A percentile compares a stretch with the other conserved stretches of the same genome.
phyloP scores from a whole-genome alignment of 1,140 invertebrate species.

The Cecropterus lyciades region DNA sequence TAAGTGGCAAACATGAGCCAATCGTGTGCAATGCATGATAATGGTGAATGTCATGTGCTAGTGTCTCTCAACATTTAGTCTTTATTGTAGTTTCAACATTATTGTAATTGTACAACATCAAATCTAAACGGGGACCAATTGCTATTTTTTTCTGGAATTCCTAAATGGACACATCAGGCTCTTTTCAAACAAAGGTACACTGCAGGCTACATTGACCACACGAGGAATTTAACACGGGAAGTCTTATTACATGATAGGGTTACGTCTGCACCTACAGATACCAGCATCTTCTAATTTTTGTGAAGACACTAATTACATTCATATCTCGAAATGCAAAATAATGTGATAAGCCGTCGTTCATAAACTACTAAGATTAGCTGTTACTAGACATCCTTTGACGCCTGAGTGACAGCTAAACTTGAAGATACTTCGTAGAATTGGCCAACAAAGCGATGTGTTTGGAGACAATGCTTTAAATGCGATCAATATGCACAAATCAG shows the following conservation, averaged over 20 bases:
- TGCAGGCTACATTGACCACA: constrained; percentile 29
- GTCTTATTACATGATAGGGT: constrained; percentile 10
- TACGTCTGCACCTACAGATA: constrained; percentile 19
- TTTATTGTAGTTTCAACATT: constrained; percentile 23
- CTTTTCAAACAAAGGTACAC: constrained; percentile 31
- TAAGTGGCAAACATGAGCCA: constrained; percentile 68
- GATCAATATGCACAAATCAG: constrained; percentile 72
- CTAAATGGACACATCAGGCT: constrained; percentile 17
- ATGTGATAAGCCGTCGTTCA: constrained; percentile 69
- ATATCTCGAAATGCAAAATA: constrained; percentile 65
- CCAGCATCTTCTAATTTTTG: constrained; percentile 18
- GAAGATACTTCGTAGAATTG: constrained; percentile 57
- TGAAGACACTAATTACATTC: constrained; percentile 27
- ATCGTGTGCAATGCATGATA: constrained; percentile 77
- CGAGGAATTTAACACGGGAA: constrained; percentile 26
- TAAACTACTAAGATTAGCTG: constrained; percentile 71
- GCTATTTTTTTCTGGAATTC: not conserved
- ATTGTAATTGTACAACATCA: constrained; percentile 16
- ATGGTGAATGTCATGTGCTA: constrained; percentile 72
- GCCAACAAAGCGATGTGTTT: constrained; percentile 79
- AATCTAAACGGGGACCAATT: constrained; percentile 18
- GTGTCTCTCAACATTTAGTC: constrained; percentile 42
- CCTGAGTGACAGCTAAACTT: constrained; percentile 71
- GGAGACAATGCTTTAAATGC: constrained; percentile 71
- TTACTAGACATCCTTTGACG: constrained; percentile 41